Base-by-base conservation (phyloP, 2,113 vertebrate genomes). In the Stercorarius parasiticus region DNA sequence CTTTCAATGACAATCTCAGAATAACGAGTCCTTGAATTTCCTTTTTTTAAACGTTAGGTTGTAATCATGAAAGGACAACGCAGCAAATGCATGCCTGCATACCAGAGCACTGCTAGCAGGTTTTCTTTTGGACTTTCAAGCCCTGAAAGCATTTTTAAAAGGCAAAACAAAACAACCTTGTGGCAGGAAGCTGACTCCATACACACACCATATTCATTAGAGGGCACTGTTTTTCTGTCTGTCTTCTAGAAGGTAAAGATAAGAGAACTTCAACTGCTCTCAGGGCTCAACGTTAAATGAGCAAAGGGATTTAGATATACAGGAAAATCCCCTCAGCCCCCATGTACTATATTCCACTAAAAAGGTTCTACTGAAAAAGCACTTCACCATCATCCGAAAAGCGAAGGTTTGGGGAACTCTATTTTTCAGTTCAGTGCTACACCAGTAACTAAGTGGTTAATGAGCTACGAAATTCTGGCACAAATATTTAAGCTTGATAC, bases 201-300 rank as follows among this genome's bases (percentile, higher is more conserved):
- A 50, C 72, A 59, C 65, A 81, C 40, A 45, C 53, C 95, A 56
- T 22, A 79, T 84, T 97, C 96, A 97, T 97, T 96, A 97, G 95
- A 98, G 96, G 96, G 96, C 93, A 97, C 94, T 93, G 66, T 97
- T 97, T 95, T 97, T 90, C 95, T 97, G 84, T 90, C 88, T 72
- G 71, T 92, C 66, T 53, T 50, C 50, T 55, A 86, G 36, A 61
- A 72, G 22, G 9, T 29, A 77, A 85, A 80, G 15, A 87, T 6
- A 17, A 77, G 21, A 82, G 50, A 61, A 94, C 52, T 69, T 71
- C 62, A 65, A 21, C 12, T 53, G 30, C n/a, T 77, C 9, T 88
- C 66, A 85, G 66, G 9, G 65, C 42, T 56, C 78, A 61, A 8
- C 0, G 0, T 30, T 36, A 82, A 91, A 77, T 5, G 34, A 77